phyloP scores from a whole-genome alignment of 2,888 invertebrate species.

The Pilophorus perplexus region DNA sequence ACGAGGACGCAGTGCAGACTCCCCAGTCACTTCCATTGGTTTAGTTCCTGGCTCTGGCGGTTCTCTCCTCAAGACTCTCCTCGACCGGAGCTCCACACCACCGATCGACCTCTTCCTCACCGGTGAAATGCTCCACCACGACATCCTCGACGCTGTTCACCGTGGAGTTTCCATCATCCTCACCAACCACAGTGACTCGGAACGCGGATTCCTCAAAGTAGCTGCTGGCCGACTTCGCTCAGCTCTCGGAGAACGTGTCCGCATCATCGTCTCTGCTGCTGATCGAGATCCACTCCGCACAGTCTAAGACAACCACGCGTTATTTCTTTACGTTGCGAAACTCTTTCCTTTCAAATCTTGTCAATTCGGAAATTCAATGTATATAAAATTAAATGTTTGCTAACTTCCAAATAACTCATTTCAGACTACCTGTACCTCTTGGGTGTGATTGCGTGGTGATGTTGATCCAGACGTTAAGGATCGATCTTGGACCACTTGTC shows the following conservation, averaged over 20 bases:
- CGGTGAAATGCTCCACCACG: constrained; percentile 94
- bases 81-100: not conserved
- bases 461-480: no score
- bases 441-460: no score
- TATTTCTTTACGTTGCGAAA: no score
- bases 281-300: constrained; percentile 72
- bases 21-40: constrained; percentile 64
- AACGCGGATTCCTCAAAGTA: constrained; percentile 75
- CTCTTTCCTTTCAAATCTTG: no score
- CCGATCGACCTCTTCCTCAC: constrained; percentile 74
- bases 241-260: constrained; percentile 52
- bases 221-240: constrained; percentile 55
- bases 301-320: no score
- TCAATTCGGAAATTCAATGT: no score
- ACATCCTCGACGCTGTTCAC: constrained; percentile 81
- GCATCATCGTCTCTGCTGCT: constrained; percentile 65
- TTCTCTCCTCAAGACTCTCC: constrained; percentile 67
- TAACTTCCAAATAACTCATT: no score
- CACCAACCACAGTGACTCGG: constrained; percentile 91
- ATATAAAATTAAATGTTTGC: no score
- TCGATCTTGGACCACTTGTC: no score
- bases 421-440: no score
- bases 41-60: constrained; percentile 88
- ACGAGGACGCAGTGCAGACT: constrained; percentile 53
- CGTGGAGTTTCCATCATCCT: constrained; percentile 76